Evolutionary conservation across 2,888 invertebrate genomes (phyloP).

Genomic region (Cantharis rufa): DNA sequence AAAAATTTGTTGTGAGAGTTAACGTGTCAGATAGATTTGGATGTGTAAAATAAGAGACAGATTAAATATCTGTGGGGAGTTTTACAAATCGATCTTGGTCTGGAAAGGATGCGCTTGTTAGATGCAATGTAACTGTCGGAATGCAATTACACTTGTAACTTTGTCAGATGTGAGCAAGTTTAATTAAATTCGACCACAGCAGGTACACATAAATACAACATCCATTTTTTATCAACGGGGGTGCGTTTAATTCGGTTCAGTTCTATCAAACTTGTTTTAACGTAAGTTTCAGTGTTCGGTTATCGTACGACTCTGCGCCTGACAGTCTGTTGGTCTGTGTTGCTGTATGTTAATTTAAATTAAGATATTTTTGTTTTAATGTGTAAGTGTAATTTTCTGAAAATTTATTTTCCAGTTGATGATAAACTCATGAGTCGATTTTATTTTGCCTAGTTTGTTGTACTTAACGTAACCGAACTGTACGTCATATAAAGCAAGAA

Average conservation of each 20-base stretch:
- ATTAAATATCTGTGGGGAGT: conserved; percentile 41
- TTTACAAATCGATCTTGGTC: conserved; percentile 39
- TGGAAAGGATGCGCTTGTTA: conserved; percentile 25
- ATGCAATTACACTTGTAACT: conserved; percentile 39
- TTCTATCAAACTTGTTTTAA: neutral
- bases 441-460: neutral
- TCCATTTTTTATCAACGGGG: neutral
- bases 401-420: neutral
- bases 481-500: neutral
- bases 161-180: conserved; percentile 32
- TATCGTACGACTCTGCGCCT: neutral
- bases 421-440: neutral
- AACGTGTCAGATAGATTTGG: conserved; percentile 12
- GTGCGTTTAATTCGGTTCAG: neutral
- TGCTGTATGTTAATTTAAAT: too few relatives aligned
- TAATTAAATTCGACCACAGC: conserved; percentile 25
- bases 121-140: conserved; percentile 32
- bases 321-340: neutral
- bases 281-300: neutral
- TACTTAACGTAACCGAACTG: conserved; percentile 8
- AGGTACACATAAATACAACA: conserved; percentile 4
- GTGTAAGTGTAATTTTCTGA: too few relatives aligned
- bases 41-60: conserved; percentile 24
- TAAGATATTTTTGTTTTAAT: neutral
- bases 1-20: neutral